Percentiles rank a stretch among this genome's conserved stretches.
Evolutionary conservation across 2,888 invertebrate genomes (phyloP).

Genomic region (Drosophila flavopinicola): DNA sequence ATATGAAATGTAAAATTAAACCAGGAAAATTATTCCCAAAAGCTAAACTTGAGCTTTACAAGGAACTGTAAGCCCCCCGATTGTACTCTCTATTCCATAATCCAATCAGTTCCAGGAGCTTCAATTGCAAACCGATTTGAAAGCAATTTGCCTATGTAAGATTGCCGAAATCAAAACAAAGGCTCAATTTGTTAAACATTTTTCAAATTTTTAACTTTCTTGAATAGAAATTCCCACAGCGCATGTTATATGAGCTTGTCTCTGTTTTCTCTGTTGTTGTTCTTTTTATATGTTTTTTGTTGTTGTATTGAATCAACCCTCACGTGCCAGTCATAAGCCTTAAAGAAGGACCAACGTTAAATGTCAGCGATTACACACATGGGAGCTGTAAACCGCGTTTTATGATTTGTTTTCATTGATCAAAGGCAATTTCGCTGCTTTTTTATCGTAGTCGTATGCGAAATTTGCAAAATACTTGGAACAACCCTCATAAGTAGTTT

Average conservation of each 20-base stretch:
- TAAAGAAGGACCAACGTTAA: slow-evolving; percentile 60
- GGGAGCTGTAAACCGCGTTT: slow-evolving; percentile 85
- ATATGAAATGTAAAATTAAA: neutral
- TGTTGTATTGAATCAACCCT: slow-evolving; percentile 40
- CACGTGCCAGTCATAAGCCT: slow-evolving; percentile 57
- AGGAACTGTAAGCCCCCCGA: neutral
- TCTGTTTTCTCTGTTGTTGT: neutral
- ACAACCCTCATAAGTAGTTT: slow-evolving; percentile 48
- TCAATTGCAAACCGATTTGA: slow-evolving; percentile 13
- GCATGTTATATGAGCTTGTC: slow-evolving; percentile 34
- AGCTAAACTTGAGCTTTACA: neutral
- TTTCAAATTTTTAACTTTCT: slow-evolving; percentile 27
- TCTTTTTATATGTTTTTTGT: neutral
- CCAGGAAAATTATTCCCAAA: neutral
- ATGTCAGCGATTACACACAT: slow-evolving; percentile 83
- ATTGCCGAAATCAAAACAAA: slow-evolving; percentile 47
- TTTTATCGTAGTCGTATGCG: slow-evolving; percentile 8
- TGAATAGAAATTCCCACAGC: slow-evolving; percentile 36
- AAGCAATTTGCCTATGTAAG: slow-evolving; percentile 8
- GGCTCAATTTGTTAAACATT: slow-evolving; percentile 21
- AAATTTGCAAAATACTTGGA: slow-evolving; percentile 32
- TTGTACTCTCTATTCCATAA: slow-evolving; percentile 1
- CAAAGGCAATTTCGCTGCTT: slow-evolving; percentile 48
- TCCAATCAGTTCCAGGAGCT: slow-evolving; percentile 6
- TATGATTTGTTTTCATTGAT: slow-evolving; percentile 82